Evolutionary conservation across 2,888 invertebrate genomes (phyloP), one percentile per base, ranked within the genome.

Genomic region (Neuroscelio doddi): DNA sequence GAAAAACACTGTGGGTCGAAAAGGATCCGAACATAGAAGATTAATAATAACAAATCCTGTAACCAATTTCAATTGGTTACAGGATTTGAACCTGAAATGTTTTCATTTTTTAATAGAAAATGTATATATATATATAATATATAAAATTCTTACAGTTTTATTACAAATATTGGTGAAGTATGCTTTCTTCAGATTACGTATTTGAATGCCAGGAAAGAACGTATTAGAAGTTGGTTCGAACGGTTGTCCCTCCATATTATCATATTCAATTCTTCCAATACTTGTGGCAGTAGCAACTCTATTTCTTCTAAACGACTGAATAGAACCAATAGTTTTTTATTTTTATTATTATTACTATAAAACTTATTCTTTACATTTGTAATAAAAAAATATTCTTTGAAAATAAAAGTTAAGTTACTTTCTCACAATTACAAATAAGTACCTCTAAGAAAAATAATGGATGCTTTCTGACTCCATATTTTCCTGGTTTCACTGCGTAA

Each of bases 401-500:
- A 30, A 64, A 39, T 32, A 3, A 7, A n/a, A 27, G n/a, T 29
- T 8, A 3, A 38, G 16, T 42, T 9, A 27, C 14, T 10, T 49
- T 36, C 32, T 5, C 17, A 17, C 10, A 29, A 24, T 47, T 32
- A 47, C 10, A 16, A 3, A 24, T 34, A 44, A 27, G 29, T 71
- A 80, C 83, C 73, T 82, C 74, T 12, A 84, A 69, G 57, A 80
- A 84, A 78, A 95, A 97, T 78, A 95, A 90, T 90, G 94, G 96
- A 17, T 90, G 91, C 64, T 90, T 89, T 0, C 93, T 91, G 0
- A 96, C 90, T 1, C 96, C 96, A 81, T 88, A 94, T 9, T 93
- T 92, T 7, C 96, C 96, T 0, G 97, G 97, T 64, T 91, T 87
- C 7, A 97, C 89, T 69, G 93, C 93, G 82, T 97, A 96, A 21